Conservation (phyloP, 2,113 vertebrate genomes). For the Orthochromis indermauri region DNA sequence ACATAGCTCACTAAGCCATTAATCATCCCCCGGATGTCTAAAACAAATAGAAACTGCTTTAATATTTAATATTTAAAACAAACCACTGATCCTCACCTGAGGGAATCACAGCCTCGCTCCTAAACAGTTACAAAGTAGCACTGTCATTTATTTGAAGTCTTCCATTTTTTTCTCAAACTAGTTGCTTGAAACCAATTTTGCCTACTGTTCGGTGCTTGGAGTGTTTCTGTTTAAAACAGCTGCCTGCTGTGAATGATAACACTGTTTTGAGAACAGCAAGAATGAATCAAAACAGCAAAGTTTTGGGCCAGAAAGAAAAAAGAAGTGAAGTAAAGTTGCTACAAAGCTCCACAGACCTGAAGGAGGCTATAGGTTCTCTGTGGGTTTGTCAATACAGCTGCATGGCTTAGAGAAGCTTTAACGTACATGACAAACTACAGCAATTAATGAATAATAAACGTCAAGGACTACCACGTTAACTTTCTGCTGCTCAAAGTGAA, state of each 20-base stretch:
- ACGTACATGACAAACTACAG: neutral
- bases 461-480: neutral
- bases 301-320: neutral
- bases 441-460: neutral
- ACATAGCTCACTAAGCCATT: neutral
- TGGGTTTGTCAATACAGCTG: neutral
- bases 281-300: neutral
- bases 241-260: neutral
- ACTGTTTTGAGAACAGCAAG: neutral
- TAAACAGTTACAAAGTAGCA: neutral
- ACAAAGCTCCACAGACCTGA: neutral
- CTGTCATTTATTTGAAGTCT: neutral
- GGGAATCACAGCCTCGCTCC: neutral
- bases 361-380: fast-evolving
- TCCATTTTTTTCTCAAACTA: neutral
- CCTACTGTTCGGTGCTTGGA: neutral
- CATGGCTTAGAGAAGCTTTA: neutral
- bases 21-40: neutral
- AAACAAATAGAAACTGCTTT: neutral
- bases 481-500: neutral
- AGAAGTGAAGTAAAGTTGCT: fast-evolving
- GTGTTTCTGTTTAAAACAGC: neutral
- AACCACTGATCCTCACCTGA: neutral
- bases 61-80: neutral
- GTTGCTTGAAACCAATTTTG: neutral